Base-by-base conservation (phyloP, 2,888 invertebrate genomes). In the Maniola hyperantus region DNA sequence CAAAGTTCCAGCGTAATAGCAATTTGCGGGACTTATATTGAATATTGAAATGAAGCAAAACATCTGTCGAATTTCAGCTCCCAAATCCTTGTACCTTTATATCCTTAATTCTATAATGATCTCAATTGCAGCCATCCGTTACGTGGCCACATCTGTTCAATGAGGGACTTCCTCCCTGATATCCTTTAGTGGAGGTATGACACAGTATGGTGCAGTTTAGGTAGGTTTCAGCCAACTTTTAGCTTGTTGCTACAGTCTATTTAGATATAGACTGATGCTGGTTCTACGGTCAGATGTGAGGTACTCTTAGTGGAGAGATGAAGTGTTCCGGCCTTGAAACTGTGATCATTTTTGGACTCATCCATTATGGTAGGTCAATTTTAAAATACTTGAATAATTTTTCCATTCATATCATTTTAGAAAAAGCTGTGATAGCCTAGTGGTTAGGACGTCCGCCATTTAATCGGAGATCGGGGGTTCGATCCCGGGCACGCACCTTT, bases 291-390 rank as follows among this genome's bases (percentile, higher is more conserved):
- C 75, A 74, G 72, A 75, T 72, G 73, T 72, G 33, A 71, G 67
- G 73, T 69, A 72, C 69, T 69, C 65, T 64, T 67, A 54, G 72
- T 71, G 74, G 75, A 74, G 77, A 70, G 60, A 78, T 77, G 78
- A 73, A 67, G 73, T 70, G 64, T 20, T 44, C 1, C 58, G 64
- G 65, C 60, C 70, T 77, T 62, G 71, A 71, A 68, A 60, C 83
- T 11, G 68, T 85, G 26, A 67, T 82, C 42, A 72, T 87, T 36
- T 79, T 78, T 67, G 85, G 83, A 73, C 74, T 85, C 34, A 71
- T 85, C 48, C 66, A 78, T 64, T 79, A 79, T 74, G 87, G 88
- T 88, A 74, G 79, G 87, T 84, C 18, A 39, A 58, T 50, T 61
- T n/a, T 13, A 7, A n/a, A 18, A 33, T 59, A 5, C 1, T 46